These are phyloP conservation scores for Petrolisthes manimaculis DNA, from an alignment of 2,888 invertebrate species.

Conservation along the genomic window DNA sequence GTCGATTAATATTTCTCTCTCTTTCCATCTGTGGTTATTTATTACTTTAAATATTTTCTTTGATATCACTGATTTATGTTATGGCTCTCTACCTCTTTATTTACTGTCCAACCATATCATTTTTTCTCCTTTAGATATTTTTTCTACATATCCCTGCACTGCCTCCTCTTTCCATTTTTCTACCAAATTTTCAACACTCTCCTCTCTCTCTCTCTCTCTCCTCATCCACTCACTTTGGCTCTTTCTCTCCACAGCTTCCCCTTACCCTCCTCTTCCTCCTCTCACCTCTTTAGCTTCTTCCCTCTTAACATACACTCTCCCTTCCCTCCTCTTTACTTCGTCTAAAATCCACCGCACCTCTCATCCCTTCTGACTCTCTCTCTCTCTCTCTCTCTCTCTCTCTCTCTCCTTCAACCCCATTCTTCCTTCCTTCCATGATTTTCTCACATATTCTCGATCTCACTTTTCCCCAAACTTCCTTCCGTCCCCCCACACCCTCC, in stretches of 20 bases:
- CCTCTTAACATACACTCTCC: neutral
- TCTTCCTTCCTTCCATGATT: neutral
- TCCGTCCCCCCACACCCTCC: neutral
- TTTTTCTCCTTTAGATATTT: neutral
- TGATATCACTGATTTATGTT: too few relatives aligned
- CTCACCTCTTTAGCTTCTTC: neutral
- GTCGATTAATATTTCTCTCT: slow-evolving; percentile 8
- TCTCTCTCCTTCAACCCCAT: neutral
- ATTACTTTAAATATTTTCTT: too few relatives aligned
- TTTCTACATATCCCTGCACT: neutral
- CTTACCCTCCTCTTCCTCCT: neutral
- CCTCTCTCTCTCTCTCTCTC: too few relatives aligned
- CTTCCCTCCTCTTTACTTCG: neutral
- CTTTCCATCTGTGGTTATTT: neutral
- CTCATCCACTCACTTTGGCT: neutral
- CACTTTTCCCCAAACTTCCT: neutral
- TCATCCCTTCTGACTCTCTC: neutral
- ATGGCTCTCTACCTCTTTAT: neutral
- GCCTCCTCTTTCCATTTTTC: neutral
- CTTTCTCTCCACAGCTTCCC: neutral
- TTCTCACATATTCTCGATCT: neutral
- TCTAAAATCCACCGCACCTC: neutral
- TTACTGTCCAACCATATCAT: neutral
- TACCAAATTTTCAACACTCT: neutral
- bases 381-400: neutral